Evolutionary conservation across 2,797 vertebrate genomes (phyloP).

Genomic region (Coranthus polyacanthus): DNA sequence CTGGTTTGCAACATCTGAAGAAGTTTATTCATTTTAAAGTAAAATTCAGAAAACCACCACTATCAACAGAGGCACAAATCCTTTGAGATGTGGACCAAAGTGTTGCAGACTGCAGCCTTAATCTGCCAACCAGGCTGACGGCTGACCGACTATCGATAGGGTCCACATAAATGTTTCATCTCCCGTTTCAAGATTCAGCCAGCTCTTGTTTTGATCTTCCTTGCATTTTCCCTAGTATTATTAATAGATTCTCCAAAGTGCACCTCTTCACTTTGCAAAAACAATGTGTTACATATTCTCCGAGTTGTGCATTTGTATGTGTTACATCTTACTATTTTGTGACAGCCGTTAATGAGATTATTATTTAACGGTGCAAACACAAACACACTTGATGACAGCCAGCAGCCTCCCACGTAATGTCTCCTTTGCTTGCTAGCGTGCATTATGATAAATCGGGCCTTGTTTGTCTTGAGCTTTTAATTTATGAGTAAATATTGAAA

Average conservation of each 20-base stretch:
- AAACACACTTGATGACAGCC: conserved; percentile 64
- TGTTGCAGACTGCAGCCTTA: conserved; percentile 41
- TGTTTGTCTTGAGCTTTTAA: conserved; percentile 42
- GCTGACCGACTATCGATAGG: conserved; percentile 60
- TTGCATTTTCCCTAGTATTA: conserved; percentile 31
- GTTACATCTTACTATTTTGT: conserved; percentile 63
- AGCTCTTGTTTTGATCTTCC: conserved; percentile 59
- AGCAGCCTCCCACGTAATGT: conserved; percentile 64
- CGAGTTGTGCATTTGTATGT: conserved; percentile 48
- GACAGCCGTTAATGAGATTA: conserved; percentile 73
- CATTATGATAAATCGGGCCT: conserved; percentile 40
- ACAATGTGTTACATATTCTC: conserved; percentile 27
- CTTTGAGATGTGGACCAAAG: conserved; percentile 51
- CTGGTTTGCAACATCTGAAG: neutral
- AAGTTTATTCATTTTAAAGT: conserved; percentile 43
- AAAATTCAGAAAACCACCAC: conserved; percentile 14
- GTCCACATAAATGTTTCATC: conserved; percentile 72
- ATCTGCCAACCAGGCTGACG: conserved; percentile 33
- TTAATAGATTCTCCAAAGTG: conserved; percentile 45
- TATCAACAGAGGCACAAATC: conserved; percentile 31
- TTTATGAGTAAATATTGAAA: conserved; percentile 46
- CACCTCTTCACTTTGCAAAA: conserved; percentile 17
- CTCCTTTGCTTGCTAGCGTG: conserved; percentile 48
- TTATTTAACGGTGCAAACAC: conserved; percentile 62
- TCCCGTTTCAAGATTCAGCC: conserved; percentile 42